Conservation (phyloP, 2,797 vertebrate genomes). For the Amazona ochrocephala region DNA sequence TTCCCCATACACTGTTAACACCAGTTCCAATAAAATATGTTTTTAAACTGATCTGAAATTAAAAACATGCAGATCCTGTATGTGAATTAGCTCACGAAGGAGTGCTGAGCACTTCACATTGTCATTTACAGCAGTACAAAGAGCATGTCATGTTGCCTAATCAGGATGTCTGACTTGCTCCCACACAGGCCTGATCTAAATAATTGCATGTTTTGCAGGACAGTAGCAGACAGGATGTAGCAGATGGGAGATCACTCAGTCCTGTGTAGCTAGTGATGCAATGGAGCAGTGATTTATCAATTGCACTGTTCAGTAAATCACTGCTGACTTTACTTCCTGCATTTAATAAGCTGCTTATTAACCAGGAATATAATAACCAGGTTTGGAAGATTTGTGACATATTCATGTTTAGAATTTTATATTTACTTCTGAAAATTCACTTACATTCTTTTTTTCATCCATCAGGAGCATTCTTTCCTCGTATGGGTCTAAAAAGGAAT, state of each 20-base stretch:
- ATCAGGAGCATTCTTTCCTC: not conserved
- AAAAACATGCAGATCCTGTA: not conserved
- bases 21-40: not conserved
- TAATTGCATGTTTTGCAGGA: conserved; percentile 3
- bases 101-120: not conserved
- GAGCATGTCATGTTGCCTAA: not conserved
- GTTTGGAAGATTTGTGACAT: not conserved
- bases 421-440: not conserved
- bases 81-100: not conserved
- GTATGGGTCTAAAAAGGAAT: not conserved
- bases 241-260: not conserved
- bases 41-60: not conserved
- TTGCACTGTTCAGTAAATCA: not conserved
- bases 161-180: not conserved
- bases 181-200: not conserved
- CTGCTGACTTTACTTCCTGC: not conserved
- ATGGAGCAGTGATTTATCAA: not conserved
- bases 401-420: not conserved
- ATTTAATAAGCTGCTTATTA: not conserved
- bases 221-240: not conserved
- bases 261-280: not conserved
- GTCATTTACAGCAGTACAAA: not conserved
- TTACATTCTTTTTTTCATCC: not conserved
- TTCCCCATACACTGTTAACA: not conserved
- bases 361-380: not conserved